Evolutionary conservation across 2,797 vertebrate genomes (phyloP).

Genomic region (Enteromius viviparus): DNA sequence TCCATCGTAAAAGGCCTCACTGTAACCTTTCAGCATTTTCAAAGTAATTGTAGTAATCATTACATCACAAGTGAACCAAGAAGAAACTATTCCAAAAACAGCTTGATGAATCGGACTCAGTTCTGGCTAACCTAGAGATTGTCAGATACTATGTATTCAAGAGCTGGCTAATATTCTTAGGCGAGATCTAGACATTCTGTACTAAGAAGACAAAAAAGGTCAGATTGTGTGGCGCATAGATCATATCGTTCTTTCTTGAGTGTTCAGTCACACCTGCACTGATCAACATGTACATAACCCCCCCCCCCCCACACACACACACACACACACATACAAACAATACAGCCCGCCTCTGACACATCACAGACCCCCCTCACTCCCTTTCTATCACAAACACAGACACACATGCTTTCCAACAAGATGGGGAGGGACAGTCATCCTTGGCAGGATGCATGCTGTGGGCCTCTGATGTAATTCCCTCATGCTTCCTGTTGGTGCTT

Average conservation of each 20-base stretch:
- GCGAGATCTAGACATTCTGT: conserved; percentile 47
- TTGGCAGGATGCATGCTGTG: background rate
- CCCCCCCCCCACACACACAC: no score
- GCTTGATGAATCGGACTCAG: background rate
- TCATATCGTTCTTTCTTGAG: conserved; percentile 35
- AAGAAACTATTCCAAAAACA: background rate
- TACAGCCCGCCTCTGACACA: conserved; percentile 1
- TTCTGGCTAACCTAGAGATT: background rate
- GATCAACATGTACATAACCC: background rate
- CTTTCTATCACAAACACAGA: conserved; percentile 8
- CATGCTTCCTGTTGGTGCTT: conserved; percentile 35
- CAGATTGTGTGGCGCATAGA: conserved; percentile 5
- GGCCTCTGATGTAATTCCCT: conserved; percentile 32
- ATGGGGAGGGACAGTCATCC: conserved; percentile 5
- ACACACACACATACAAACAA: background rate
- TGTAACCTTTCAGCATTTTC: background rate
- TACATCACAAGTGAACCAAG: background rate
- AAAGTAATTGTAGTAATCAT: background rate
- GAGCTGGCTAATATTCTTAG: conserved; percentile 16
- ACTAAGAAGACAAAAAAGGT: conserved; percentile 7
- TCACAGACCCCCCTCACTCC: background rate
- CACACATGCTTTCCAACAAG: conserved; percentile 6
- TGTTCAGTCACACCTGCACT: conserved; percentile 30
- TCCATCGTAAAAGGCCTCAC: background rate
- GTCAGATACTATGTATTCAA: background rate